phyloP scores from a whole-genome alignment of 1,140 invertebrate genomes.

The Trypoxylus dichotomus region DNA sequence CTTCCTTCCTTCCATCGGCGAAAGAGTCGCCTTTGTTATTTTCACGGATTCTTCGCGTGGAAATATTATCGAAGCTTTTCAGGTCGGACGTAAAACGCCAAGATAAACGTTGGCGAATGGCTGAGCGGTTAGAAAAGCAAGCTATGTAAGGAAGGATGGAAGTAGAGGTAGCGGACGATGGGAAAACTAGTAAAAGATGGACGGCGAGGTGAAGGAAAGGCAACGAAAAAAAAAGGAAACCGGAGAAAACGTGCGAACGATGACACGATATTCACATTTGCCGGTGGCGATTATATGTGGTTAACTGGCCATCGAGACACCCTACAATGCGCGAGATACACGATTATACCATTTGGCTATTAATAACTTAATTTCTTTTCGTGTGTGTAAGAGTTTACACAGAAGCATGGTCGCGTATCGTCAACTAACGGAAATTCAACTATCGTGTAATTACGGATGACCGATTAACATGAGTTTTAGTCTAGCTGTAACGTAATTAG shows the following conservation, averaged over 20 bases:
- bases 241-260: neutral
- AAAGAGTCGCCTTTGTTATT: neutral
- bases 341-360: neutral
- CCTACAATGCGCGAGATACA: neutral
- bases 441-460: no score
- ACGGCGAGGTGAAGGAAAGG: neutral
- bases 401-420: no score
- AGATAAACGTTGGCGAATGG: no score
- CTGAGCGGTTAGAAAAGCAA: no score
- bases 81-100: neutral
- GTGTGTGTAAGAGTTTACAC: no score
- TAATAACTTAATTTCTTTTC: neutral
- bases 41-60: neutral
- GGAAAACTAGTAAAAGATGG: neutral
- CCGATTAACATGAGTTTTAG: no score
- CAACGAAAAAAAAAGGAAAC: neutral
- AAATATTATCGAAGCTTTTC: neutral
- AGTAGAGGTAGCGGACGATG: neutral
- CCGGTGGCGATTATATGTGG: neutral
- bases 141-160: neutral
- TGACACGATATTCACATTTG: slow-evolving; percentile 4
- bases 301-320: neutral
- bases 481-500: no score
- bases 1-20: neutral
- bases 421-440: no score